phyloP scores from a whole-genome alignment of 2,888 invertebrate genomes.

The Drosophila barbarae region DNA sequence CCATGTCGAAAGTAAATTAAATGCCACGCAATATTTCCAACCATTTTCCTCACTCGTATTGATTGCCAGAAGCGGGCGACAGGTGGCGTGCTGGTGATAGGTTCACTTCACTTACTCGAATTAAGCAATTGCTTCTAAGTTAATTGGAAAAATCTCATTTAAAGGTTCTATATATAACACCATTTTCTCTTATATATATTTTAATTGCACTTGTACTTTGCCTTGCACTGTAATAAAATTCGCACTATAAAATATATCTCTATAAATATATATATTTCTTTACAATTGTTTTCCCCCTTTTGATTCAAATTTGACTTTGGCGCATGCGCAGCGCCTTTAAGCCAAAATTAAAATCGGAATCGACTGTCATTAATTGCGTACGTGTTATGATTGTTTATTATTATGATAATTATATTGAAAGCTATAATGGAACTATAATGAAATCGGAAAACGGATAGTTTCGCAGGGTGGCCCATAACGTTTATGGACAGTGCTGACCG shows the following conservation, averaged over 20 bases:
- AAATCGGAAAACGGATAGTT: constrained; percentile 8
- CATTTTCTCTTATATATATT: background rate
- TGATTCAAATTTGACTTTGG: constrained; percentile 10
- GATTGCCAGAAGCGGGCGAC: constrained; percentile 15
- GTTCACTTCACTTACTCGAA: constrained; percentile 14
- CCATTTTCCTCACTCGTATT: constrained; percentile 2
- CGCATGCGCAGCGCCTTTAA: constrained; percentile 40
- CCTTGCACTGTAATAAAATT: constrained; percentile 1
- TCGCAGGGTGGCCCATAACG: background rate
- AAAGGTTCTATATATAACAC: background rate
- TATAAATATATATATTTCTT: background rate
- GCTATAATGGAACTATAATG: background rate
- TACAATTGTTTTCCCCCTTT: background rate
- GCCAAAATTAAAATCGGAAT: constrained; percentile 8
- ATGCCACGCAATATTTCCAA: background rate
- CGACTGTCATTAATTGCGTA: constrained; percentile 26
- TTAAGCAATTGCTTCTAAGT: background rate
- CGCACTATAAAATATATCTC: background rate
- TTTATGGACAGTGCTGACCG: constrained; percentile 10
- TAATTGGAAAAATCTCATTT: background rate
- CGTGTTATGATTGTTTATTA: constrained; percentile 21
- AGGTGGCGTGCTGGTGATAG: constrained; percentile 29
- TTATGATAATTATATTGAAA: background rate
- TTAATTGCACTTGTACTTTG: constrained; percentile 1
- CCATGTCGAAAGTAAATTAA: constrained; percentile 28